Evolutionary conservation across 1,140 invertebrate species (phyloP).

Genomic region (Cydia strobilella): DNA sequence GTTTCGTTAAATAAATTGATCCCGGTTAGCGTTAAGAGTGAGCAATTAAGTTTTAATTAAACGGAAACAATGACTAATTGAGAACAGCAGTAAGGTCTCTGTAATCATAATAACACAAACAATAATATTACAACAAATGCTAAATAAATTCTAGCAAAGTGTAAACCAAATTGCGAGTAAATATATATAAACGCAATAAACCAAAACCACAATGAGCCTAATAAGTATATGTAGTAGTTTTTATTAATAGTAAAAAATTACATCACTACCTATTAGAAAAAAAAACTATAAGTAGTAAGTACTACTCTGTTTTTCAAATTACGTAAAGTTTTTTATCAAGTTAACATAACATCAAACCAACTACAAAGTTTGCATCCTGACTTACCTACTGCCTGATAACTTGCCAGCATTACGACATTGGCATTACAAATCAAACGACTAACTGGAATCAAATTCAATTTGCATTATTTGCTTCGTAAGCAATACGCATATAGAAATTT

Average conservation of each 20-base stretch:
- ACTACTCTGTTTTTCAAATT: too few relatives aligned
- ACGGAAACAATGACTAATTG: slow-evolving; percentile 29
- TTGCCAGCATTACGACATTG: background rate
- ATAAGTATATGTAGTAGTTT: too few relatives aligned
- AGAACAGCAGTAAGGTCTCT: slow-evolving; percentile 16
- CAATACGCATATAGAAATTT: background rate
- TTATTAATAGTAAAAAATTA: too few relatives aligned
- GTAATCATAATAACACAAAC: slow-evolving; percentile 19
- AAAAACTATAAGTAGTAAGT: too few relatives aligned
- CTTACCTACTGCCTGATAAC: slow-evolving; percentile 4
- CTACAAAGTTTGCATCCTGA: slow-evolving; percentile 1
- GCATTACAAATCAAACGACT: background rate
- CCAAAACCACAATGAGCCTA: background rate
- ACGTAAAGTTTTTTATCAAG: too few relatives aligned
- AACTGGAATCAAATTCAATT: background rate
- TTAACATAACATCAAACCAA: background rate
- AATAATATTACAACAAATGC: background rate
- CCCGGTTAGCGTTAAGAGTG: slow-evolving; percentile 15
- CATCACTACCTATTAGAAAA: too few relatives aligned
- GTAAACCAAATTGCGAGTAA: background rate
- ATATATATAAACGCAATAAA: background rate
- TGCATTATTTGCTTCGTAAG: background rate
- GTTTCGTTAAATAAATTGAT: slow-evolving; percentile 23
- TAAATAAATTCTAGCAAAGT: background rate
- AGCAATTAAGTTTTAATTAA: slow-evolving; percentile 26